phyloP scores from a whole-genome alignment of 92 coral and sea anemone species.

The Palythoa heliodiscus region DNA sequence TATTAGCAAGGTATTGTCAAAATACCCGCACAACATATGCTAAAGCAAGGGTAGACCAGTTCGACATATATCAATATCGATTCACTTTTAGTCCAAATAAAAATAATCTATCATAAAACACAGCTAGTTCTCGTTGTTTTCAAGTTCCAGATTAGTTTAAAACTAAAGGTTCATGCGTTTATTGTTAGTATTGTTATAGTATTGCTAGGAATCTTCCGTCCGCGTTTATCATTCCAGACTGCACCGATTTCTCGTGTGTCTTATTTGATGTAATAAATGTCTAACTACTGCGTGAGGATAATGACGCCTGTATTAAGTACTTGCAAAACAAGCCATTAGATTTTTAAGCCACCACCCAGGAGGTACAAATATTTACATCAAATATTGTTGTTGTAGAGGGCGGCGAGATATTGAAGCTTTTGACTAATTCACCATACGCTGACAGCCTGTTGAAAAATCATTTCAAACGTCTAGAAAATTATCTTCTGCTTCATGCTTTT shows the following conservation, averaged over 20 bases:
- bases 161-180: not conserved
- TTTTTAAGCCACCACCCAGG: conserved; percentile 13
- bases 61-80: not conserved
- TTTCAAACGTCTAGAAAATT: not conserved
- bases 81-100: not conserved
- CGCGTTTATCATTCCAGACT: not conserved
- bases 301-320: conserved; percentile 38
- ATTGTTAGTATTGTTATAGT: not conserved
- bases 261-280: conserved; percentile 11
- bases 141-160: not conserved
- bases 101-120: conserved; percentile 9
- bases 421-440: conserved; percentile 16
- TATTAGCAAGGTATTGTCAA: conserved; percentile 15
- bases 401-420: conserved; percentile 13
- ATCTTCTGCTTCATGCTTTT: not conserved
- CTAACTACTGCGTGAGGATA: conserved; percentile 5
- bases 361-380: conserved; percentile 42
- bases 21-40: not conserved
- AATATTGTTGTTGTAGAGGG: conserved; percentile 13
- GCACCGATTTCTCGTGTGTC: not conserved
- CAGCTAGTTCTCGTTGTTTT: not conserved
- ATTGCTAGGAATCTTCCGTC: not conserved
- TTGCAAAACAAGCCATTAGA: conserved; percentile 39
- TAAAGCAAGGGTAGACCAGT: not conserved
- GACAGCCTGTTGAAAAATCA: conserved; percentile 6